Conservation (phyloP, 2,113 vertebrate species). For the Gallinago media region DNA sequence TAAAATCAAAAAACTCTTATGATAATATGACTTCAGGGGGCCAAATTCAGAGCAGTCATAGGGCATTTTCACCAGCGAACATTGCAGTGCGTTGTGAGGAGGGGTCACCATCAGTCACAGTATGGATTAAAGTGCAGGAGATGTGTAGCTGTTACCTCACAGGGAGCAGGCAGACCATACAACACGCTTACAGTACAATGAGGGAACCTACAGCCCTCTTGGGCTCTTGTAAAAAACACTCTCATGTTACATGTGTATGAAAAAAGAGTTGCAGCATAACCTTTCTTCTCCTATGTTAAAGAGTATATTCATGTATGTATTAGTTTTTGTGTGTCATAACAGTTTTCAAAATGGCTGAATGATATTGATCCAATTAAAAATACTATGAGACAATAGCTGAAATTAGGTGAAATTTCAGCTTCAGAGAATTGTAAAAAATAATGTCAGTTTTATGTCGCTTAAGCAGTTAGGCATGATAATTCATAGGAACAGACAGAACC, state of each 20-base stretch:
- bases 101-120: neutral
- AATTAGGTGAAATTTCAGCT: neutral
- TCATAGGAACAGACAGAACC: neutral
- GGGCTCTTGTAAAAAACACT: neutral
- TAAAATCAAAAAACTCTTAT: conserved; percentile 25
- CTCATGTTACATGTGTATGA: neutral
- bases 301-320: neutral
- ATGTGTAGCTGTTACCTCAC: neutral
- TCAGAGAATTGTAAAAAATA: neutral
- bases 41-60: neutral
- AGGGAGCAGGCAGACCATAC: neutral
- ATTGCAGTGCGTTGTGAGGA: neutral
- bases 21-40: conserved; percentile 6
- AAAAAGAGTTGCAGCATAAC: neutral
- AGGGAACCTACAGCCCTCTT: neutral
- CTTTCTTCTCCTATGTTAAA: neutral
- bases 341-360: conserved; percentile 61
- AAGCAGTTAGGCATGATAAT: neutral
- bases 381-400: neutral
- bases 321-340: neutral
- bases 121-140: conserved; percentile 1
- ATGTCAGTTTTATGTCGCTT: neutral
- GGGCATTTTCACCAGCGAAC: neutral
- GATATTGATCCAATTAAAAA: conserved; percentile 29
- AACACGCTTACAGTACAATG: neutral